Base-by-base conservation (phyloP, 2,113 vertebrate genomes). In the Pelvicachromis taeniatus region DNA sequence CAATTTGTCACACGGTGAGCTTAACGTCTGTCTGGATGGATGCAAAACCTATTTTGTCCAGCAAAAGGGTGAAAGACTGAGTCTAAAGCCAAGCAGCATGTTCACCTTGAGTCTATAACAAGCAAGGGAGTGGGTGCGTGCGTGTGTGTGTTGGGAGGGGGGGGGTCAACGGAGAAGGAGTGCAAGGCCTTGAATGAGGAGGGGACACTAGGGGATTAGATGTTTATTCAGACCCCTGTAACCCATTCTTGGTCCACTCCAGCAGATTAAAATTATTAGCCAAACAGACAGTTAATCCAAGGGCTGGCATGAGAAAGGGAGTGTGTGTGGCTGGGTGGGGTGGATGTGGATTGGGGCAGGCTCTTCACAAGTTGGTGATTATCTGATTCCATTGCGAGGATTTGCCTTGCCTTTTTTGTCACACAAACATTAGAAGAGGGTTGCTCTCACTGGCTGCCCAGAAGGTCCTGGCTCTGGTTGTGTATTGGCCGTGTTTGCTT, bases 331-430 rank as follows among this genome's bases (percentile, higher is more conserved):
- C 4, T 33, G 6, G 4, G 31, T 1, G 29, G 59, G 19, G 78
- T 81, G 93, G 95, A 97, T 97, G 97, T 97, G 97, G 96, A 98
- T 97, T 98, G 97, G 94, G 95, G 90, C 91, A 94, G 93, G 95
- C 95, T 97, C 96, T 97, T 98, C 97, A 97, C 97, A 96, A 94
- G 95, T 95, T 95, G 94, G 96, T 97, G 97, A 97, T 97, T 97
- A 97, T 97, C 96, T 97, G 94, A 96, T 97, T 96, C 96, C 95
- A 95, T 95, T 96, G 97, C 94, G 83, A 95, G 96, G 96, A 97
- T 97, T 97, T 97, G 95, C 95, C 95, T 94, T 97, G 96, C 95
- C 92, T 93, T 96, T 95, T 95, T 97, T 97, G 96, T 97, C 97
- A 95, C 95, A 96, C 97, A 97, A 98, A 97, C 97, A 97, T 96